These are phyloP conservation scores for Globia sparganii DNA, from an alignment of 2,888 invertebrate genomes.

Conservation along the genomic window DNA sequence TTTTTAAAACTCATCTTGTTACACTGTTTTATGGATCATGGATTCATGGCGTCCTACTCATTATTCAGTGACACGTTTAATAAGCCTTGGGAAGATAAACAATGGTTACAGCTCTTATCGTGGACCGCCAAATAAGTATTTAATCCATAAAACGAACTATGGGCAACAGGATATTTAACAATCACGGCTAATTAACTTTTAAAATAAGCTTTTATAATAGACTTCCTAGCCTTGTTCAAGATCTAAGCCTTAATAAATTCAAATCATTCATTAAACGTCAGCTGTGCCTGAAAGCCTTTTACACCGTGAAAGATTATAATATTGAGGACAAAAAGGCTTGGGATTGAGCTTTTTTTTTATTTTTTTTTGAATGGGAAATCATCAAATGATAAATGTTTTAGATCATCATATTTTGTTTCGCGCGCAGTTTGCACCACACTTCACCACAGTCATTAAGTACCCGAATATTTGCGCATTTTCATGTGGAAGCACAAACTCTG, in stretches of 20 bases:
- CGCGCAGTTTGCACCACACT: slow-evolving; percentile 36
- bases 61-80: slow-evolving; percentile 55
- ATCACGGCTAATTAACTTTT: not conserved
- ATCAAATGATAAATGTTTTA: no score
- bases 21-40: slow-evolving; percentile 18
- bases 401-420: slow-evolving; percentile 33
- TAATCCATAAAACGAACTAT: slow-evolving; percentile 53
- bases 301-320: no score
- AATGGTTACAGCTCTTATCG: slow-evolving; percentile 59
- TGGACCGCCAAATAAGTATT: slow-evolving; percentile 46
- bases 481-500: slow-evolving; percentile 27
- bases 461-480: slow-evolving; percentile 38
- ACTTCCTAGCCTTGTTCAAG: no score
- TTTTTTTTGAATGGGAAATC: no score
- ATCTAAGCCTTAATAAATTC: no score
- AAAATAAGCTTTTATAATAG: no score
- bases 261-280: no score
- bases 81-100: slow-evolving; percentile 61
- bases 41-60: slow-evolving; percentile 42
- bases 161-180: slow-evolving; percentile 37
- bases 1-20: slow-evolving; percentile 26
- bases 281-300: no score
- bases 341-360: no score
- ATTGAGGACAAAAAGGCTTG: no score
- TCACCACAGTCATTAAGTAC: slow-evolving; percentile 40